Conservation (phyloP, 2,888 invertebrate genomes). For the Leptinotarsa haldemani region DNA sequence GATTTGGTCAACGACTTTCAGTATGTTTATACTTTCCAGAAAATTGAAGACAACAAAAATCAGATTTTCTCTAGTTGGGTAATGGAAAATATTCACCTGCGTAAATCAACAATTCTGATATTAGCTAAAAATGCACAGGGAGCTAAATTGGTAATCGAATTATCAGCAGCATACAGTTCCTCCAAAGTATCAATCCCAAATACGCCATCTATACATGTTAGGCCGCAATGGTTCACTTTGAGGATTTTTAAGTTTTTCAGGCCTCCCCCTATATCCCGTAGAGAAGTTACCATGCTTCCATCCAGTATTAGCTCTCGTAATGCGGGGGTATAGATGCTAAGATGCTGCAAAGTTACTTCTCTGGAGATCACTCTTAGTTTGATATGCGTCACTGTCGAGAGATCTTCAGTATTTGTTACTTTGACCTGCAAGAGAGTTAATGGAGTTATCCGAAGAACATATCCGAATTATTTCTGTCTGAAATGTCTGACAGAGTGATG, state of each 20-base stretch:
- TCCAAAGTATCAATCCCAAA: constrained; percentile 73
- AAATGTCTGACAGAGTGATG: too few relatives aligned
- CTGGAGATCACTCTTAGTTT: constrained; percentile 75
- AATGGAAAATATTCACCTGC: constrained; percentile 55
- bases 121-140: constrained; percentile 70
- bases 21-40: too few relatives aligned
- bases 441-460: neutral
- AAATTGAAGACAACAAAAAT: too few relatives aligned
- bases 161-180: constrained; percentile 74
- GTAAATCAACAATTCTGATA: constrained; percentile 66
- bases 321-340: constrained; percentile 73
- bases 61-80: too few relatives aligned
- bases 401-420: constrained; percentile 65
- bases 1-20: too few relatives aligned
- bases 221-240: constrained; percentile 74
- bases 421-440: constrained; percentile 59
- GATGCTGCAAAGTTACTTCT: constrained; percentile 73
- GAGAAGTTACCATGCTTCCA: constrained; percentile 75
- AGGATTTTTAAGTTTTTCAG: constrained; percentile 71
- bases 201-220: constrained; percentile 76
- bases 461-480: too few relatives aligned
- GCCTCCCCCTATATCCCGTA: constrained; percentile 77
- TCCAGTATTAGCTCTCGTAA: constrained; percentile 73
- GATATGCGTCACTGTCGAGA: constrained; percentile 69
- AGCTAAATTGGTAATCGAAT: constrained; percentile 73